phyloP scores from a whole-genome alignment of 2,888 invertebrate species.

The Acrobasis consociella region DNA sequence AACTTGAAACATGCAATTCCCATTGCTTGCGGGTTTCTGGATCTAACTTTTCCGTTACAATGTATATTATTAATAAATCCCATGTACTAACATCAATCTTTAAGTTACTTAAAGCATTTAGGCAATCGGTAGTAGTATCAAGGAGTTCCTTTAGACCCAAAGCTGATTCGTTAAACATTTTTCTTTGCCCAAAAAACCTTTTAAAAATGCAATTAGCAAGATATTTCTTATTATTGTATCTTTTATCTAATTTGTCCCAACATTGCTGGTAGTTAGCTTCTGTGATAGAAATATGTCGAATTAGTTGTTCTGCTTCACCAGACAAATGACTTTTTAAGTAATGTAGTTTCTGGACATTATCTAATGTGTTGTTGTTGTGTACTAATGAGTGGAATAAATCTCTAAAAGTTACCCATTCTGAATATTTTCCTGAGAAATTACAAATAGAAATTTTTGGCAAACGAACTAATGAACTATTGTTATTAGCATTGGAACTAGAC shows the following conservation, averaged over 20 bases:
- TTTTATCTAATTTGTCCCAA: neutral
- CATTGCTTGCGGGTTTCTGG: conserved; percentile 10
- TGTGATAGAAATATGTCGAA: neutral
- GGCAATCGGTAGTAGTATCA: conserved; percentile 33
- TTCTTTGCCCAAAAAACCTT: conserved; percentile 27
- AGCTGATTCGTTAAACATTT: conserved; percentile 29
- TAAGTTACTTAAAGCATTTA: conserved; percentile 23
- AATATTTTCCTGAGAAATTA: neutral
- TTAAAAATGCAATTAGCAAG: conserved; percentile 25
- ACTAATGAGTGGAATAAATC: neutral
- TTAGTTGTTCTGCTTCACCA: neutral
- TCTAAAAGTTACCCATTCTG: neutral
- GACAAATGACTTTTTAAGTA: neutral
- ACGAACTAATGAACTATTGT: no score
- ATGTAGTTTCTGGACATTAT: neutral
- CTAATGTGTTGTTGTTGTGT: neutral
- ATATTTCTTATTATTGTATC: neutral
- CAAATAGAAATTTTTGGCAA: conserved; percentile 1
- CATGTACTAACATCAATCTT: conserved; percentile 6
- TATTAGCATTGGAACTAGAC: no score
- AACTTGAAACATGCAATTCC: conserved; percentile 18
- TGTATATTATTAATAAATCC: conserved; percentile 17
- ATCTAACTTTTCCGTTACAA: conserved; percentile 9
- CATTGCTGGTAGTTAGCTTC: neutral
- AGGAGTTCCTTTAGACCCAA: conserved; percentile 29